Percentiles rank a stretch among this genome's conserved stretches.
Evolutionary conservation across 2,113 vertebrate genomes (phyloP).

Genomic region (Menura novaehollandiae): DNA sequence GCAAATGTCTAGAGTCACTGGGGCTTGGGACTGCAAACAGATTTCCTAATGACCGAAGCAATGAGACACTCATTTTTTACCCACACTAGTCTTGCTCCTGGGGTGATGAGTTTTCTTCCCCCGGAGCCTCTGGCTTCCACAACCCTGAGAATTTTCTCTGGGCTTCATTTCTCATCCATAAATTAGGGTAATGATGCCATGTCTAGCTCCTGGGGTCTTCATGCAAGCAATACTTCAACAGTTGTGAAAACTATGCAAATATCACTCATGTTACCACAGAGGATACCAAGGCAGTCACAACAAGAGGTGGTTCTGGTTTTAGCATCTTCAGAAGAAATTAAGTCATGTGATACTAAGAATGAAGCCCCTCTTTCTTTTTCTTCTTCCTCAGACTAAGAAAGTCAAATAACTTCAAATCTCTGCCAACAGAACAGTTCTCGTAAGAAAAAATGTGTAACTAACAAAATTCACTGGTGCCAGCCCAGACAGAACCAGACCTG

Average conservation of each 20-base stretch:
- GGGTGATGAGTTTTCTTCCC: neutral
- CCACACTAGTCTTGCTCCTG: neutral
- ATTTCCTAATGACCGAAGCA: neutral
- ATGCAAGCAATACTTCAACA: neutral
- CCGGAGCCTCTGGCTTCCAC: neutral
- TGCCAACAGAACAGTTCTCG: neutral
- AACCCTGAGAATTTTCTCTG: neutral
- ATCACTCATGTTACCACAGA: neutral
- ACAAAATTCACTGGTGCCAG: neutral
- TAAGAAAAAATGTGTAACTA: neutral
- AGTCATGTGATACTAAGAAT: neutral
- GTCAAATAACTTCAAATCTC: neutral
- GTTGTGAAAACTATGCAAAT: neutral
- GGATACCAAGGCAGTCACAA: neutral
- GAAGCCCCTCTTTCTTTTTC: neutral
- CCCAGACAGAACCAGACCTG: neutral
- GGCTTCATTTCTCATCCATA: neutral
- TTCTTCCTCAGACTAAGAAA: neutral
- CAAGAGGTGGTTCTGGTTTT: neutral
- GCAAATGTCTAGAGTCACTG: neutral
- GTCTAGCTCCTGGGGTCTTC: neutral
- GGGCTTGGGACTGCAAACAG: neutral
- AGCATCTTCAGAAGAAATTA: neutral
- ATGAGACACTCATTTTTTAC: neutral
- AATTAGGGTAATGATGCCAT: neutral